These are phyloP conservation scores for Melanotaenia pygmaea DNA, from an alignment of 2,797 vertebrate genomes.

Conservation along the genomic window DNA sequence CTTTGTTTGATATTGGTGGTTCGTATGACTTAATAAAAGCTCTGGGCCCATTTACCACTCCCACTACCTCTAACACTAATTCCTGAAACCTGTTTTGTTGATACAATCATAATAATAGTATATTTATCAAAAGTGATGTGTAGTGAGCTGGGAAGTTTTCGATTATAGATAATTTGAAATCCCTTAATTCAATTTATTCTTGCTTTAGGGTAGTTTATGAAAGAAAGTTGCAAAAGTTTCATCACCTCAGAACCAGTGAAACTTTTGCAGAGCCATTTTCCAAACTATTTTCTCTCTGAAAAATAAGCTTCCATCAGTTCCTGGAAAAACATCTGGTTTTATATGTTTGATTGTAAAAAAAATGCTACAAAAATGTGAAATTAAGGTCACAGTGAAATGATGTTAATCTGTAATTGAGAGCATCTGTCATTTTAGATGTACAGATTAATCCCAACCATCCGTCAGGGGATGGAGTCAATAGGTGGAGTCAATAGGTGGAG, in stretches of 20 bases:
- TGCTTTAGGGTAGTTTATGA: not conserved
- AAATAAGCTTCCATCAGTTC: slow-evolving; percentile 20
- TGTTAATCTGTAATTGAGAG: slow-evolving; percentile 64
- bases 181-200: slow-evolving; percentile 19
- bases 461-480: slow-evolving; percentile 16
- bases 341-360: slow-evolving; percentile 9
- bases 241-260: not conserved
- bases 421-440: slow-evolving; percentile 61
- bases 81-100: not conserved
- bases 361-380: slow-evolving; percentile 31
- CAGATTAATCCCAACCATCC: slow-evolving; percentile 39
- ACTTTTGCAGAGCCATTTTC: slow-evolving; percentile 5
- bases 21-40: slow-evolving; percentile 34
- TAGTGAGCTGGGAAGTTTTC: not conserved
- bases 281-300: slow-evolving; percentile 1
- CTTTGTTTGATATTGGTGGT: slow-evolving; percentile 29
- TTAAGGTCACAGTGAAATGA: slow-evolving; percentile 52
- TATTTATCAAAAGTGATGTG: not conserved
- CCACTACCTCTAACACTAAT: slow-evolving; percentile 7
- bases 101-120: slow-evolving; percentile 6
- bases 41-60: not conserved
- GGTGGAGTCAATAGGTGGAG: not conserved
- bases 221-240: slow-evolving; percentile 4
- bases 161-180: slow-evolving; percentile 5
- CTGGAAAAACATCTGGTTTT: slow-evolving; percentile 13